Percentiles rank a stretch among this genome's conserved stretches.
These are phyloP conservation scores for Serrognathus titanus DNA, from an alignment of 2,888 invertebrate genomes.

Conservation along the genomic window DNA sequence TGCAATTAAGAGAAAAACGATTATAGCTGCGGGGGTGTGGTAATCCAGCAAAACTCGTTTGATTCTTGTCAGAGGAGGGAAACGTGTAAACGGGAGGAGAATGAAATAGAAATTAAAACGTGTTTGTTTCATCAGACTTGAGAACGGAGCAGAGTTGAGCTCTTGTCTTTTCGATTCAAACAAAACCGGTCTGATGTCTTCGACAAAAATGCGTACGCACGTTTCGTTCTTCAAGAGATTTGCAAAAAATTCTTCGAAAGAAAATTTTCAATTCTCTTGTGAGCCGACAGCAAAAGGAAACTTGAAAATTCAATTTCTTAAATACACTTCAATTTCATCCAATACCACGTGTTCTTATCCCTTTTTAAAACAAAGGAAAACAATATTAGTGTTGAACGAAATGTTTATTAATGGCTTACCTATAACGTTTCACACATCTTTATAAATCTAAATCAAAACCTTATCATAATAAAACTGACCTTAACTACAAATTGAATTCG, in stretches of 20 bases:
- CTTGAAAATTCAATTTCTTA: conserved; percentile 30
- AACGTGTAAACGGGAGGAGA: no score
- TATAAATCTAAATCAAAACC: conserved; percentile 7
- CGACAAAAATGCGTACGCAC: conserved; percentile 30
- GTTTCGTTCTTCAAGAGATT: conserved; percentile 44
- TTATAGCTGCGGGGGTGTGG: no score
- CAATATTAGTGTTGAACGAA: conserved; percentile 57
- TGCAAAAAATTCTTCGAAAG: conserved; percentile 32
- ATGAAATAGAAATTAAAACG: no score
- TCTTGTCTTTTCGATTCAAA: conserved; percentile 8
- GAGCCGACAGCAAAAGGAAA: conserved; percentile 23
- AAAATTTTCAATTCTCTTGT: conserved; percentile 41
- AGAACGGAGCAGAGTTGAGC: not conserved
- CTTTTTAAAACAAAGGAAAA: conserved; percentile 79
- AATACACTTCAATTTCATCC: conserved; percentile 62
- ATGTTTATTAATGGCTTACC: conserved; percentile 34
- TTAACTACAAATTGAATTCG: conserved; percentile 8
- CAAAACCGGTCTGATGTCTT: conserved; percentile 29
- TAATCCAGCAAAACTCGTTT: no score
- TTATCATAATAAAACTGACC: conserved; percentile 9
- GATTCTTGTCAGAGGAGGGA: no score
- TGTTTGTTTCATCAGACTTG: no score
- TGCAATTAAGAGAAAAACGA: no score
- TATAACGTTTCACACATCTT: conserved; percentile 24
- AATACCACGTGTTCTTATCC: conserved; percentile 80